Evolutionary conservation across 2,888 invertebrate species (phyloP).

Genomic region (Allophyes oxyacanthae): DNA sequence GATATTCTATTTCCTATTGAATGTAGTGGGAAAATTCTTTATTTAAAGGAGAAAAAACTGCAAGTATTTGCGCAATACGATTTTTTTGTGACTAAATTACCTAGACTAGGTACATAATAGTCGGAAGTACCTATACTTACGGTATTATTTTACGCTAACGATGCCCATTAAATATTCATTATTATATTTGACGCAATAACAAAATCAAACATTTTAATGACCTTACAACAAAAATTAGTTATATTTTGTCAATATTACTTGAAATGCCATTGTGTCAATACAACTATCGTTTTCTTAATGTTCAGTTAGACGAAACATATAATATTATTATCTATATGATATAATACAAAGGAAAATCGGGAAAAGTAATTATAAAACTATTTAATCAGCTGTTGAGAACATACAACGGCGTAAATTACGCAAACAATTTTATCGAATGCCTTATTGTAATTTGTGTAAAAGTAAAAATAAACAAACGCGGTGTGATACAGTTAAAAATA

Average conservation of each 20-base stretch:
- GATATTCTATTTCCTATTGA: too few relatives aligned
- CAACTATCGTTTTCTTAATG: not conserved
- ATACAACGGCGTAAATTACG: conserved; percentile 6
- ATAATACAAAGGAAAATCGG: conserved; percentile 6
- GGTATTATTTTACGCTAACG: conserved; percentile 2
- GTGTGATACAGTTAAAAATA: conserved; percentile 58
- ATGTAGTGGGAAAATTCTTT: too few relatives aligned
- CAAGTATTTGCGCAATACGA: too few relatives aligned
- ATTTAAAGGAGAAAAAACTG: too few relatives aligned
- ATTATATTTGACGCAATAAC: conserved; percentile 21
- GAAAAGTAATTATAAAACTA: not conserved
- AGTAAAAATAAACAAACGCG: conserved; percentile 46
- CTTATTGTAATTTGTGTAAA: conserved; percentile 11
- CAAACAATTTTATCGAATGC: not conserved
- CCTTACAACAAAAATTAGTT: conserved; percentile 1
- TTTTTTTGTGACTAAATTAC: too few relatives aligned
- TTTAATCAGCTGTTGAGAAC: conserved; percentile 17
- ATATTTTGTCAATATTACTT: too few relatives aligned
- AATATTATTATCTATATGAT: too few relatives aligned
- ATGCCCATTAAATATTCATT: conserved; percentile 26
- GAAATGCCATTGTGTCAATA: too few relatives aligned
- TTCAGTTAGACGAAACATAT: too few relatives aligned
- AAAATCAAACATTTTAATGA: conserved; percentile 6
- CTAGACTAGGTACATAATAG: conserved; percentile 21
- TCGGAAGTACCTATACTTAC: conserved; percentile 15